Conservation (phyloP, 2,797 vertebrate species). For the Paratrypauchen microcephalus region DNA sequence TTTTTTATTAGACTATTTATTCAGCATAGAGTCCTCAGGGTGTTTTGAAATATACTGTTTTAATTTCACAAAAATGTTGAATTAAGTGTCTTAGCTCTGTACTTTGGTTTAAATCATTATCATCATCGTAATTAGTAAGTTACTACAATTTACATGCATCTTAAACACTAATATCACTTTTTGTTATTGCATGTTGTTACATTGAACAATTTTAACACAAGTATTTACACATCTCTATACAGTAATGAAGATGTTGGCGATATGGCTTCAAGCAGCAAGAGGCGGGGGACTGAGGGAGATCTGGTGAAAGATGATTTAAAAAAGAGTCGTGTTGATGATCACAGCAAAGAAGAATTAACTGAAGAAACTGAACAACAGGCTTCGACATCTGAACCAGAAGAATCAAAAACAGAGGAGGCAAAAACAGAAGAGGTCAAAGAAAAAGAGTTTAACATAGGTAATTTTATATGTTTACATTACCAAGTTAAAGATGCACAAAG, state of each 20-base stretch:
- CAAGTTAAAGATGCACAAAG: no score
- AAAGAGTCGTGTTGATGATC: slow-evolving; percentile 74
- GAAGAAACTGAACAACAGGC: slow-evolving; percentile 18
- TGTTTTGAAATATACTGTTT: no score
- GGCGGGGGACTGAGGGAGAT: slow-evolving; percentile 61
- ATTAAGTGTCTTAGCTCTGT: no score
- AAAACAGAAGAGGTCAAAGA: slow-evolving; percentile 14
- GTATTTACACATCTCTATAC: not conserved
- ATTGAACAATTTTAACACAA: not conserved
- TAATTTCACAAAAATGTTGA: no score
- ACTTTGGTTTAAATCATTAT: not conserved
- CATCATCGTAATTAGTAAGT: not conserved
- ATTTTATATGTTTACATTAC: slow-evolving; percentile 11
- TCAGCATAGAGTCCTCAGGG: no score
- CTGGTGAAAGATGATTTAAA: slow-evolving; percentile 75
- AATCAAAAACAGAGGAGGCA: slow-evolving; percentile 24
- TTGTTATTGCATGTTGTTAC: not conserved
- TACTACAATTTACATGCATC: not conserved
- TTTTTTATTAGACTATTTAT: no score
- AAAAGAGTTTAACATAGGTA: slow-evolving; percentile 68
- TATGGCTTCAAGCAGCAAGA: slow-evolving; percentile 71
- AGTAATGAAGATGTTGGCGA: slow-evolving; percentile 63
- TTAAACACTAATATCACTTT: not conserved
- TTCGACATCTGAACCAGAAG: slow-evolving; percentile 46
- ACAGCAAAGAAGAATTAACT: slow-evolving; percentile 11